phyloP scores from a whole-genome alignment of 2,797 vertebrate genomes.

The Phoeniculus purpureus region DNA sequence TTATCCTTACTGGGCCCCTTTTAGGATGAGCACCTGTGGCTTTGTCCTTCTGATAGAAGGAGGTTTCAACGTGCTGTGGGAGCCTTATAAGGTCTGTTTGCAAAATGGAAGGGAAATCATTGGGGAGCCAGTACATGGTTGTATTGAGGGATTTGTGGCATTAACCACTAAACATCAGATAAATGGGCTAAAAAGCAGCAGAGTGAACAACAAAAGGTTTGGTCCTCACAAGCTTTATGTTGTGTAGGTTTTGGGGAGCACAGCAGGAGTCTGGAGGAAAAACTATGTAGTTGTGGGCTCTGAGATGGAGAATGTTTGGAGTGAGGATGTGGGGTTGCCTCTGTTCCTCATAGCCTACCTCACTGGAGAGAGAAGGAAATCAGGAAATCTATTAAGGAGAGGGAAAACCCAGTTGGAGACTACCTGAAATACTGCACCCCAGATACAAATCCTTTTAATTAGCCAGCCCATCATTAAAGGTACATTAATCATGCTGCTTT shows the following conservation, averaged over 20 bases:
- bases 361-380: background rate
- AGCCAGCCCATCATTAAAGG: slow-evolving; percentile 22
- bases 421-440: slow-evolving; percentile 13
- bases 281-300: background rate
- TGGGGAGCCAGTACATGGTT: background rate
- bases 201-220: background rate
- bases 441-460: slow-evolving; percentile 36
- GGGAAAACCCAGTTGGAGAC: background rate
- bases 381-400: background rate
- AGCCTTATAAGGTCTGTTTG: background rate
- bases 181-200: background rate
- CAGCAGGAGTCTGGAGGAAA: background rate
- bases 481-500: background rate
- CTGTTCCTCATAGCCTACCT: background rate
- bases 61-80: background rate
- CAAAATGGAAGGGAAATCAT: background rate
- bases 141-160: background rate
- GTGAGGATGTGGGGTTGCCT: background rate
- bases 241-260: background rate
- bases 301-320: background rate
- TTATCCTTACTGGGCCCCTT: background rate
- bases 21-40: background rate
- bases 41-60: background rate
- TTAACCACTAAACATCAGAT: background rate
- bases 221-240: background rate